Percentiles rank a stretch among this genome's conserved stretches.
phyloP scores from a whole-genome alignment of 1,140 invertebrate species.

The Drosophila kurseongensis region DNA sequence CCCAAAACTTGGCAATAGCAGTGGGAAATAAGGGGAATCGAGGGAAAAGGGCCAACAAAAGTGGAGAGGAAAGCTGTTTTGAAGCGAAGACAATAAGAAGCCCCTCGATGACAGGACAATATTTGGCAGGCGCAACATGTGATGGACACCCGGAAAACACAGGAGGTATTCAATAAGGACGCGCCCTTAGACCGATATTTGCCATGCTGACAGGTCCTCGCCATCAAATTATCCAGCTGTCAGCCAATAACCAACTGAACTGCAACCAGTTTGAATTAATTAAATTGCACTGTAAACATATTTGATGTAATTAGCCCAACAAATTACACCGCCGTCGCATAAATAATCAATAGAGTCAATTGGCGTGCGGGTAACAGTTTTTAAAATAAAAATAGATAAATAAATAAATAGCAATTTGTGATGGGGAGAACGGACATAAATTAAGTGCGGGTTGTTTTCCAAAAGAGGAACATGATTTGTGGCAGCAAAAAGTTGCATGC shows the following conservation, averaged over 20 bases:
- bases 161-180: background rate
- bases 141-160: constrained; percentile 22
- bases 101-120: constrained; percentile 55
- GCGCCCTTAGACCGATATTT: constrained; percentile 7
- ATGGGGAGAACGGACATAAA: constrained; percentile 25
- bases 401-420: constrained; percentile 28
- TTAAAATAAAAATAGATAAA: constrained; percentile 16
- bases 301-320: constrained; percentile 41
- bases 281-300: constrained; percentile 40
- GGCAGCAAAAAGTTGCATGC: constrained; percentile 51
- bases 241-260: constrained; percentile 6
- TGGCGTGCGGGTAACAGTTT: background rate
- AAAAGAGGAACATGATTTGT: constrained; percentile 48
- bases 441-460: constrained; percentile 35
- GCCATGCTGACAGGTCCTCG: constrained; percentile 24
- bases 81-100: constrained; percentile 19
- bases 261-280: constrained; percentile 40
- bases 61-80: background rate
- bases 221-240: constrained; percentile 32
- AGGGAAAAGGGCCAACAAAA: background rate
- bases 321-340: constrained; percentile 21
- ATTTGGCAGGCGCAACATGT: constrained; percentile 67
- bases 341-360: constrained; percentile 14
- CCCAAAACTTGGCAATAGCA: constrained; percentile 22
- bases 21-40: background rate